Conservation (phyloP, 1,140 invertebrate species). For the Heliconius hewitsoni region DNA sequence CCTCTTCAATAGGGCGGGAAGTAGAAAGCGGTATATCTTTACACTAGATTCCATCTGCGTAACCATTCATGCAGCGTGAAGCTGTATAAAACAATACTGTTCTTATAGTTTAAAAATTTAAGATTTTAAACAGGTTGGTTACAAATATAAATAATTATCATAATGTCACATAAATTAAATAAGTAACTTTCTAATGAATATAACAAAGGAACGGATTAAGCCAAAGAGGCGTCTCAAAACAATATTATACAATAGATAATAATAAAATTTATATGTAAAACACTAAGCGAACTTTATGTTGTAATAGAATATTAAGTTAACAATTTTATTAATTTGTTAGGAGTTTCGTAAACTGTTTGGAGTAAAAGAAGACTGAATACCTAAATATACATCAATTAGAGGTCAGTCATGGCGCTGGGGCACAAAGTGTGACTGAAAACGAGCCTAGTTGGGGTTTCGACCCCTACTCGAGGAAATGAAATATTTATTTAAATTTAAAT, state of each 20-base stretch:
- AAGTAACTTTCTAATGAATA: not conserved
- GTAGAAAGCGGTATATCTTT: no score
- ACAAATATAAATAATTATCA: not conserved
- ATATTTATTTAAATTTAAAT: no score
- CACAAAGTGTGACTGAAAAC: no score
- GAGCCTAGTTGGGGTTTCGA: no score
- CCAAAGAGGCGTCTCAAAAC: not conserved
- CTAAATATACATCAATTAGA: not conserved
- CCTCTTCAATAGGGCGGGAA: no score
- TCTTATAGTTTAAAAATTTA: no score
- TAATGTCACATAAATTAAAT: not conserved
- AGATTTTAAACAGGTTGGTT: not conserved
- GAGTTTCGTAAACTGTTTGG: not conserved
- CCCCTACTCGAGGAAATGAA: no score
- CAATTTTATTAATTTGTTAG: slow-evolving; percentile 1
- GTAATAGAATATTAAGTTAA: not conserved
- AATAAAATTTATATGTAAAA: slow-evolving; percentile 9
- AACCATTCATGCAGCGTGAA: no score
- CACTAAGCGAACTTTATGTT: slow-evolving; percentile 11
- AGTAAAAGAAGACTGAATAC: not conserved
- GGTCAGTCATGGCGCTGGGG: no score
- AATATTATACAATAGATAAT: not conserved
- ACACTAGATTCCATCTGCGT: no score
- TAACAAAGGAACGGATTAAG: not conserved
- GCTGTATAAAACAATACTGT: no score